Percentiles rank a stretch among this genome's conserved stretches.
phyloP scores from a whole-genome alignment of 2,888 invertebrate genomes.

The Chymomyza caudatula region DNA sequence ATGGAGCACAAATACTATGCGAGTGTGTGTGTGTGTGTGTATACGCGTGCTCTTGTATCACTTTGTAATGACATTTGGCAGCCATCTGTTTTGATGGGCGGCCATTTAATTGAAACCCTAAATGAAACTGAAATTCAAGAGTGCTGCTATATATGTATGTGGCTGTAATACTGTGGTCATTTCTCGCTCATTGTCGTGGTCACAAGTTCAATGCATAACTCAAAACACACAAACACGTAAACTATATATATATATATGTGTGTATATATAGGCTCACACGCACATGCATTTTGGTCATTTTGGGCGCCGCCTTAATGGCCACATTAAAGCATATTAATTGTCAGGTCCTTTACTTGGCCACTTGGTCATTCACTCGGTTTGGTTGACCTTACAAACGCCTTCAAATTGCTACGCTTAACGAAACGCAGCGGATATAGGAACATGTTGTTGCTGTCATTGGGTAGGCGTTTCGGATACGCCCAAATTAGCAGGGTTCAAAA shows the following conservation, averaged over 20 bases:
- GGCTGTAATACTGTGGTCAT: neutral
- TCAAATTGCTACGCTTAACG: conserved; percentile 2
- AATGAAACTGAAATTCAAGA: neutral
- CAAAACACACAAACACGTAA: neutral
- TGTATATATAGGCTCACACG: neutral
- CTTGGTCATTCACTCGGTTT: neutral
- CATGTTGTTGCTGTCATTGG: neutral
- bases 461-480: neutral
- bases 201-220: neutral
- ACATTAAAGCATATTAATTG: conserved; percentile 13
- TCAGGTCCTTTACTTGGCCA: neutral
- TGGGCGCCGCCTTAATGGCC: neutral
- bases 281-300: neutral
- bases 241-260: neutral
- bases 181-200: neutral
- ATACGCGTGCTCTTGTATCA: conserved; percentile 9
- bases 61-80: conserved; percentile 32
- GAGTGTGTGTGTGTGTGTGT: neutral
- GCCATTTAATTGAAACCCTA: conserved; percentile 37
- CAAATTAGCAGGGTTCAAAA: conserved; percentile 26
- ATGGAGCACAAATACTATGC: conserved; percentile 1
- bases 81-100: conserved; percentile 42
- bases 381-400: conserved; percentile 1
- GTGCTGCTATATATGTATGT: neutral
- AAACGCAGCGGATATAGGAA: neutral